Conservation (phyloP, 2,888 invertebrate genomes). For the Brenthis ino region DNA sequence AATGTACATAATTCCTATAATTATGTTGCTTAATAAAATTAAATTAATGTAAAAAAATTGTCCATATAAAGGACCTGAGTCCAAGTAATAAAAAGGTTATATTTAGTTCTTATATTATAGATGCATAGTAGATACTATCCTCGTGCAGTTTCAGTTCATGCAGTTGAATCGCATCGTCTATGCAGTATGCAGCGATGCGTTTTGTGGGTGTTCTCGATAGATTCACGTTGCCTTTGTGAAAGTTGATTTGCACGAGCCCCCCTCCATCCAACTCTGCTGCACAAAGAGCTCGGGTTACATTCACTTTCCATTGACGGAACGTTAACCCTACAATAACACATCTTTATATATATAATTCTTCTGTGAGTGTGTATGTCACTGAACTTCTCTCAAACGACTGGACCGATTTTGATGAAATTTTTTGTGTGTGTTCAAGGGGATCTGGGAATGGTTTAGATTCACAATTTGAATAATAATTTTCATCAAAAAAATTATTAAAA, state of each 20-base stretch:
- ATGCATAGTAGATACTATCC: background rate
- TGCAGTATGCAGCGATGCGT: constrained; percentile 18
- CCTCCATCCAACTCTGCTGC: constrained; percentile 34
- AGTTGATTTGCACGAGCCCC: constrained; percentile 60
- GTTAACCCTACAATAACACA: constrained; percentile 23
- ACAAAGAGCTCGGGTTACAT: constrained; percentile 43
- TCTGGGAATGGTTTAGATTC: no score
- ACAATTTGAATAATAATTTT: no score
- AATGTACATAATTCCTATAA: no score
- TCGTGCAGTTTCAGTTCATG: constrained; percentile 1
- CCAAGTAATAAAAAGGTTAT: background rate
- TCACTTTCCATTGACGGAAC: constrained; percentile 42
- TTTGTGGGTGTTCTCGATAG: constrained; percentile 23
- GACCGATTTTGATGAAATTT: no score
- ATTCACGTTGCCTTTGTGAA: constrained; percentile 62
- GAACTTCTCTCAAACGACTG: no score
- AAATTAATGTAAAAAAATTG: no score
- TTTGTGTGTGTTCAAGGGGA: no score
- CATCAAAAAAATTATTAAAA: no score
- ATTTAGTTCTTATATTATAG: background rate
- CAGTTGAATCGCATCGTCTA: constrained; percentile 13
- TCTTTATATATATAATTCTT: no score
- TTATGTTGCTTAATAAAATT: no score
- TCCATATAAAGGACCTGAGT: no score
- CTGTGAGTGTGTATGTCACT: no score